Evolutionary conservation across 2,797 vertebrate genomes (phyloP), one percentile per base, ranked within the genome.

Genomic region (Malacoctenus gilli): DNA sequence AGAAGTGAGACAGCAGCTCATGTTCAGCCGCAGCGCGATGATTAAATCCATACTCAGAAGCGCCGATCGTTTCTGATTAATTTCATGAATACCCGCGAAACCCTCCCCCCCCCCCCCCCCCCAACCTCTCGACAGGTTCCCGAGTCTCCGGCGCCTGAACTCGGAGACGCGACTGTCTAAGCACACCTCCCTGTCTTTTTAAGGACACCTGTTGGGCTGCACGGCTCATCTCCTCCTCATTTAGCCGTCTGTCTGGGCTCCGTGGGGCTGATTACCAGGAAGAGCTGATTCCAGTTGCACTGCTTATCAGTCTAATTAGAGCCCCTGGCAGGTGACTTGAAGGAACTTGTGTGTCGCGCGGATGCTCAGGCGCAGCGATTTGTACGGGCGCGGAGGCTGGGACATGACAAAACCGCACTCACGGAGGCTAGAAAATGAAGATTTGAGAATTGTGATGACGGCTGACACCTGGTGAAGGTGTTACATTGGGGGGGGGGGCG

Each of bases 231-330:
- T 90, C 83, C 85, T 84, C 83, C 87, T 89, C 87, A 88, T 90
- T 87, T 89, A 89, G 79, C 80, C 72, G 80, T 89, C 89, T 90
- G 89, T 85, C 82, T 83, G 77, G 84, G 80, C 86, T 87, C 83
- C 75, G 84, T 72, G 84, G 85, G 87, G 87, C 85, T 89, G 87
- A 89, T 89, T 89, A 87, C 84, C 80, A 85, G 80, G 77, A 85
- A 83, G 84, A 77, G 74, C 75, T 87, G 82, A 84, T 87, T 88
- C 82, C 76, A 87, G 76, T 87, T 72, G 85, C 83, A 79, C 76
- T 79, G 84, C 87, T 89, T 89, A 90, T 89, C 84, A 86, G 85
- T 89, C 86, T 90, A 89, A 89, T 89, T 88, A 88, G 87, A 89
- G 86, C 80, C 80, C 77, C 84, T 85, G 85, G 88, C 87, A 89